Evolutionary conservation across 2,888 invertebrate genomes (phyloP).

Genomic region (Tiliacea citrago): DNA sequence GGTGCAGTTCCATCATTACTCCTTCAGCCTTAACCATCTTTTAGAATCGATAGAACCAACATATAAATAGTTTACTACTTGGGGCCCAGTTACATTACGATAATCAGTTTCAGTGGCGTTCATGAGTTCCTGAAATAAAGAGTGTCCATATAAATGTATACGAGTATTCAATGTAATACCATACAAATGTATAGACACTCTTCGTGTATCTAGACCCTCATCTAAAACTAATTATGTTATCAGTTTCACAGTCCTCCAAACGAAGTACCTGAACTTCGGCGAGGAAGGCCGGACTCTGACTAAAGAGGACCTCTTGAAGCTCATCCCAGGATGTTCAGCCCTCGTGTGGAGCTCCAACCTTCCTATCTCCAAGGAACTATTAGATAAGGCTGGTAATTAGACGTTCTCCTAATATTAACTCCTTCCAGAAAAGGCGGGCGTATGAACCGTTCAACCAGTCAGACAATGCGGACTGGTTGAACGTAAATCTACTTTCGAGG

Average conservation of each 20-base stretch:
- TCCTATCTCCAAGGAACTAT: slow-evolving; percentile 90
- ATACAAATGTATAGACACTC: too few relatives aligned
- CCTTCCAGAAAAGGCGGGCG: too few relatives aligned
- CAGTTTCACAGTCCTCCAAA: slow-evolving; percentile 86
- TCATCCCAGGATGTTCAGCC: slow-evolving; percentile 92
- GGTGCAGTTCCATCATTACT: too few relatives aligned
- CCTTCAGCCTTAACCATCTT: too few relatives aligned
- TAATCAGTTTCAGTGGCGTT: not conserved
- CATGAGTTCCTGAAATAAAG: not conserved
- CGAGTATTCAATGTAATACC: too few relatives aligned
- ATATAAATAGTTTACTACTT: not conserved
- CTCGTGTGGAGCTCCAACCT: slow-evolving; percentile 89
- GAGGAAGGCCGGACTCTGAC: slow-evolving; percentile 80
- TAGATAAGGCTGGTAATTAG: slow-evolving; percentile 92
- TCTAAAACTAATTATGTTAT: slow-evolving; percentile 26
- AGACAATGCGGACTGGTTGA: not conserved
- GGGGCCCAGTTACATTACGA: too few relatives aligned
- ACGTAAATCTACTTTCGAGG: not conserved
- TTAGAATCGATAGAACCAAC: too few relatives aligned
- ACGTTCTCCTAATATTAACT: not conserved
- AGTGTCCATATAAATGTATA: too few relatives aligned
- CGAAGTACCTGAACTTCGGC: slow-evolving; percentile 78
- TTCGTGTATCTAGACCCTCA: not conserved
- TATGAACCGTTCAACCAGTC: not conserved
- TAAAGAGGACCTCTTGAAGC: slow-evolving; percentile 88